Evolutionary conservation across 2,797 vertebrate genomes (phyloP), one percentile per base, ranked within the genome.

Genomic region (Gymnoscopelus braueri): DNA sequence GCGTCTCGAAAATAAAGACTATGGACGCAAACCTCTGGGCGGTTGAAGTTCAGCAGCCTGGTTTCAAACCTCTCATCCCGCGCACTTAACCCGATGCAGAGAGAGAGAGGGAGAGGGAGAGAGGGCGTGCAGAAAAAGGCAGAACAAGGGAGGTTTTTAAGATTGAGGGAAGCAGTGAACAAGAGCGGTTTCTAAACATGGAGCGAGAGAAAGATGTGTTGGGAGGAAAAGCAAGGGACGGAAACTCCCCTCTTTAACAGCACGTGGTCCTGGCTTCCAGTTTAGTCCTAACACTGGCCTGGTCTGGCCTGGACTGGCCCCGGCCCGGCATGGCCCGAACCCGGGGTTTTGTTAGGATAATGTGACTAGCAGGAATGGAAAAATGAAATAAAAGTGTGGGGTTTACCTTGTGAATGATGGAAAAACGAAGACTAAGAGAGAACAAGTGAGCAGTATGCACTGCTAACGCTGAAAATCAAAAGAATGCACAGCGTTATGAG

Each of bases 21-120:
- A 44, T 2, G 10, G 39, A 10, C 39, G 39, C 39, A 19, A 44
- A 44, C 39, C 39, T 44, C 39, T 8, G 5, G 19, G 8, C 39
- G 39, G 39, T 44, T 44, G 39, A 10, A 44, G 39, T 44, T 44
- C 39, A 44, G 39, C 39, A 3, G 39, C 8, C 39, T 3, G 39
- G 39, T 44, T 44, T 44, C 39, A 44, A 44, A 44, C 39, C 39
- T 44, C 39, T 44, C 39, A 44, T 44, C 39, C 39, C 9, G 39
- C 39, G 8, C 39, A 44, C 39, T 44, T 44, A 44, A 44, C 39
- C 39, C 39, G 39, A 44, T 44, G 39, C 39, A 44, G 39, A 8
- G 39, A 44, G 39, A 10, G 39, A 53, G 55, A 56, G 60, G 89
- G 93, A 89, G 92, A 89, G 88, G 94, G 91, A 94, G 59, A 51